Evolutionary conservation across 2,797 vertebrate genomes (phyloP).

Genomic region (Ctenosaura bakeri): DNA sequence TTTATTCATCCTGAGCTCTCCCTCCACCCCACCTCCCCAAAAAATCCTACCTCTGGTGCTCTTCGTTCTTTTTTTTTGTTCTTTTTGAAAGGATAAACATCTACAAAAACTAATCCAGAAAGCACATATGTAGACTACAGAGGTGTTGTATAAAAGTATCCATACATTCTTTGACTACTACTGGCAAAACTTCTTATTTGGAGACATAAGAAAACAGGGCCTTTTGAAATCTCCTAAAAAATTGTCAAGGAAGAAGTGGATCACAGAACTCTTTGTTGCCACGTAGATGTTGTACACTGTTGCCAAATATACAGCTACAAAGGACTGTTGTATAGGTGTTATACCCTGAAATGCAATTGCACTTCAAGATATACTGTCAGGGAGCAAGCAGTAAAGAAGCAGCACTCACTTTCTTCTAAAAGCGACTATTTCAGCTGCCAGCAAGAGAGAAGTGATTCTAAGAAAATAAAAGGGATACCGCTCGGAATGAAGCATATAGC

Average conservation of each 20-base stretch:
- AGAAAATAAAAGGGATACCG: not conserved
- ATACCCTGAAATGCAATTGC: not conserved
- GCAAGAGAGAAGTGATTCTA: not conserved
- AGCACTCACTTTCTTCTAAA: slow-evolving; percentile 13
- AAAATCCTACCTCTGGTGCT: too few relatives aligned
- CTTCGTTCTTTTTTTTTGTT: too few relatives aligned
- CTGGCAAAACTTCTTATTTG: not conserved
- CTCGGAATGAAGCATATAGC: not conserved
- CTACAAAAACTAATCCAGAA: too few relatives aligned
- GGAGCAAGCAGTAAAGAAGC: not conserved
- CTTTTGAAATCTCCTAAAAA: not conserved
- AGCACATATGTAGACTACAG: not conserved
- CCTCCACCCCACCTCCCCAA: too few relatives aligned
- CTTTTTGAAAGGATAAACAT: too few relatives aligned
- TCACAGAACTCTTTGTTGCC: not conserved
- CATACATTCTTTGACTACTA: not conserved
- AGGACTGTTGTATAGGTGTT: slow-evolving; percentile 18
- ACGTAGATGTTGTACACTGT: too few relatives aligned
- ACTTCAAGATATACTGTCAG: not conserved
- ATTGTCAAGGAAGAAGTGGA: not conserved
- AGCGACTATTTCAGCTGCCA: slow-evolving; percentile 3
- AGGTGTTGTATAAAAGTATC: not conserved
- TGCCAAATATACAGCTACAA: not conserved
- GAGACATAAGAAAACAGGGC: not conserved
- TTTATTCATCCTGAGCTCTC: too few relatives aligned